phyloP scores from a whole-genome alignment of 2,888 invertebrate genomes.

The Cremastinae sp. region DNA sequence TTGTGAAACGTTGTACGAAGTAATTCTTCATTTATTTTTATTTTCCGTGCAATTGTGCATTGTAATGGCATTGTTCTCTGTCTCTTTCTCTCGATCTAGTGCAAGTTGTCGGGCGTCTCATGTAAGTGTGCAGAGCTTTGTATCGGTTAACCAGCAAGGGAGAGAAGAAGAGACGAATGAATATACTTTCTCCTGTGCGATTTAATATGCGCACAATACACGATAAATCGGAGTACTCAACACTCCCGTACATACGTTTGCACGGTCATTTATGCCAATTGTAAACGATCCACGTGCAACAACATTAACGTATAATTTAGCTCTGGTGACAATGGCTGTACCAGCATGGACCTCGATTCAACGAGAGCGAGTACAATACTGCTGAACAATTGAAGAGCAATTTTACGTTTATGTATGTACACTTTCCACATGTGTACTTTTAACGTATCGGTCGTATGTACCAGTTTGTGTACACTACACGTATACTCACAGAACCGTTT shows the following conservation, averaged over 20 bases:
- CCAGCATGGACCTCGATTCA: slow-evolving; percentile 13
- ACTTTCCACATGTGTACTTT: background rate
- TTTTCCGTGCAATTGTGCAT: slow-evolving; percentile 3
- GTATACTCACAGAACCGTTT: background rate
- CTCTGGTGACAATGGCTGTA: slow-evolving; percentile 40
- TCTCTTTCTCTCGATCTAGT: slow-evolving; percentile 13
- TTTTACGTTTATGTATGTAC: slow-evolving; percentile 43
- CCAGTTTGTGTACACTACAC: background rate
- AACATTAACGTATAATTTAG: slow-evolving; percentile 57
- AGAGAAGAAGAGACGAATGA: slow-evolving; percentile 12
- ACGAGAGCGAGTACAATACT: slow-evolving; percentile 14
- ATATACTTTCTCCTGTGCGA: slow-evolving; percentile 6
- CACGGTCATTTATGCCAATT: slow-evolving; percentile 50
- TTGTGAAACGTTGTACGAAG: background rate
- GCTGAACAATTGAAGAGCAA: slow-evolving; percentile 56
- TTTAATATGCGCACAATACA: slow-evolving; percentile 11
- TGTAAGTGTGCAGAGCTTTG: background rate
- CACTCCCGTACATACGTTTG: slow-evolving; percentile 2
- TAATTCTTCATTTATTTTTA: slow-evolving; percentile 11
- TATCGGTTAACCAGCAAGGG: slow-evolving; percentile 11
- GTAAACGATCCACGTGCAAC: slow-evolving; percentile 46
- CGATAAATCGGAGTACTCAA: background rate
- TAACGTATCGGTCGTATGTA: slow-evolving; percentile 10
- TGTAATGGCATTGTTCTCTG: background rate
- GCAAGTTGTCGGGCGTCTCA: background rate